Base-by-base conservation (phyloP, 2,797 vertebrate species). In the Rousettus madagascariensis region DNA sequence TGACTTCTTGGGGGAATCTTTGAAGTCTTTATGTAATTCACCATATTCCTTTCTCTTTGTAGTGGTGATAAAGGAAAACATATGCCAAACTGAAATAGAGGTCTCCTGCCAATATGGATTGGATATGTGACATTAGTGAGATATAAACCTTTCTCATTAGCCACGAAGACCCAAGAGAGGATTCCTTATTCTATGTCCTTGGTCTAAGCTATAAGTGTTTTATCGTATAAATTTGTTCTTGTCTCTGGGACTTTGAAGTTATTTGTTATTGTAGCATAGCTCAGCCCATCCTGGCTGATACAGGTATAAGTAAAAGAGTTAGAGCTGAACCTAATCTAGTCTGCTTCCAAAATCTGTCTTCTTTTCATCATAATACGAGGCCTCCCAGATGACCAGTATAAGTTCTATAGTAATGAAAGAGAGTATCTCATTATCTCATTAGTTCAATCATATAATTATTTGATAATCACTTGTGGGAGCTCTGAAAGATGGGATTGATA, bases 321-420 rank as follows among this genome's bases (percentile, higher is more conserved):
- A 90, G 59, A 84, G 16, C 46, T 79, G 8, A 94, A 91, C 2
- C 9, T 90, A 78, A 26, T 63, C 66, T 94, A 66, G 80, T 94
- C 59, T 93, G 28, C 15, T 95, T 92, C 30, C 28, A 36, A 91
- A 79, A 82, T 53, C 28, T 91, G 4, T 66, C 10, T 17, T 61
- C 11, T 91, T 86, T 83, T 41, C 16, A 68, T 74, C 8, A 1
- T 83, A 55, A 74, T 55, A 33, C 19, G 30, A 94, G 66, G 0
- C 26, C 16, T 93, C 43, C 11, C 20, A 51, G 26, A 86, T 86
- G 80, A 89, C 20, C 24, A 51, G 10, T 38, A 17, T 75, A 75
- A 80, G 6, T 11, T 86, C 13, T 61, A 63, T n/a, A 95, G 33
- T 38, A 92, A 74, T 77, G 5, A 71, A 87, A 86, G 26, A 77